phyloP scores from a whole-genome alignment of 2,797 vertebrate genomes.

The Pygocentrus nattereri region DNA sequence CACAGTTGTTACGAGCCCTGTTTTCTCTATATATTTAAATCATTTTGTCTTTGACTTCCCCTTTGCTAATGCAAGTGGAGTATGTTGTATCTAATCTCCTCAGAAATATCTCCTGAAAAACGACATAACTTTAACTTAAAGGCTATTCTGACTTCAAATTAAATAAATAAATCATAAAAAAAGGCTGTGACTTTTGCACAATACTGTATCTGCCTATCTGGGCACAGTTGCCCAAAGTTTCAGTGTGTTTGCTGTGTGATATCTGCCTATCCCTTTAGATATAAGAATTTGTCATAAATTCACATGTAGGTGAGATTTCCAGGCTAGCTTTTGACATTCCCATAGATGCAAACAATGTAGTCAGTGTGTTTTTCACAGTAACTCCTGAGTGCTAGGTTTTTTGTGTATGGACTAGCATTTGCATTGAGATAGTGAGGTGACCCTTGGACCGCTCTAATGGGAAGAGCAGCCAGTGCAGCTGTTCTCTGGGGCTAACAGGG shows the following conservation, averaged over 20 bases:
- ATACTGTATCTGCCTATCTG: background rate
- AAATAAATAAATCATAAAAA: too few species aligned
- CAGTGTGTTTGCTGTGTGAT: background rate
- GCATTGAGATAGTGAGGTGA: slow-evolving; percentile 11
- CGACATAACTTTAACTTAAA: too few species aligned
- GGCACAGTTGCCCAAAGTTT: background rate
- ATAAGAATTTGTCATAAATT: slow-evolving; percentile 11
- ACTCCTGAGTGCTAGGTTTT: background rate
- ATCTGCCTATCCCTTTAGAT: slow-evolving; percentile 3
- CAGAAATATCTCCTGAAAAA: too few species aligned
- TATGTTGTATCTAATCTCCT: too few species aligned
- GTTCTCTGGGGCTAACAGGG: background rate
- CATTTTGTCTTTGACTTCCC: too few species aligned
- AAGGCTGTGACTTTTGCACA: too few species aligned
- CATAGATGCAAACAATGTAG: background rate
- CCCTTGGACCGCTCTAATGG: slow-evolving; percentile 24
- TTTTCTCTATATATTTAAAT: too few species aligned
- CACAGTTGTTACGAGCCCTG: too few species aligned
- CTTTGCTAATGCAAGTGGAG: too few species aligned
- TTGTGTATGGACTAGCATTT: background rate
- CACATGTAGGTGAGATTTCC: background rate
- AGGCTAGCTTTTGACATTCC: background rate
- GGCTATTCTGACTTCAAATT: too few species aligned
- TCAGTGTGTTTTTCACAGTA: background rate
- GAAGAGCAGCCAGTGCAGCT: slow-evolving; percentile 9